Percentiles rank a stretch among this genome's conserved stretches.
These are phyloP conservation scores for Gastrophysa polygoni DNA, from an alignment of 2,888 invertebrate genomes.

Conservation along the genomic window DNA sequence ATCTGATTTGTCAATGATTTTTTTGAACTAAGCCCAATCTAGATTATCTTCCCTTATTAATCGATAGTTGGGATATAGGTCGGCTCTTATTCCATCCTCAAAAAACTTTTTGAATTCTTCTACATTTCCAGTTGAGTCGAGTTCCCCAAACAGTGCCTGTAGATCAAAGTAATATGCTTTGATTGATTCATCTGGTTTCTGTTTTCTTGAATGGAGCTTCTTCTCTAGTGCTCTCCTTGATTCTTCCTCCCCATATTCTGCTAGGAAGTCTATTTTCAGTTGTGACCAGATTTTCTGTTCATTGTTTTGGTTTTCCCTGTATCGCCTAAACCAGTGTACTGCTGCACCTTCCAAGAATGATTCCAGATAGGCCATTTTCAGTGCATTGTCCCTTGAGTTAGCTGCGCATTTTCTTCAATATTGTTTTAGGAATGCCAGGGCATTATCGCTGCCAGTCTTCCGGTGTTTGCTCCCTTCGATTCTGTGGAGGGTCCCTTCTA, in stretches of 20 bases:
- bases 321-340: constrained; percentile 7
- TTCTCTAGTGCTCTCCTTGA: constrained; percentile 10
- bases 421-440: not conserved
- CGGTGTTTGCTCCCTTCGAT: not conserved
- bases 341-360: constrained; percentile 18
- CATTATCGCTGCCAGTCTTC: not conserved
- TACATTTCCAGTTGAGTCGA: not conserved
- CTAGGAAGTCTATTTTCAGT: constrained; percentile 8
- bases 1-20: constrained; percentile 10
- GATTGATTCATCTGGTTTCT: constrained; percentile 11
- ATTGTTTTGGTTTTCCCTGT: constrained; percentile 3
- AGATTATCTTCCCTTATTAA: constrained; percentile 7
- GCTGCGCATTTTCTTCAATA: constrained; percentile 15
- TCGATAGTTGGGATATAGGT: constrained; percentile 10
- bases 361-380: constrained; percentile 17
- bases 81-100: constrained; percentile 12
- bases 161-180: too few species aligned
- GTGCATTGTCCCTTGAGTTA: constrained; percentile 10
- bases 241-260: constrained; percentile 7
- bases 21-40: constrained; percentile 16
- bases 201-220: constrained; percentile 12
- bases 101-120: constrained; percentile 14
- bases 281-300: constrained; percentile 4
- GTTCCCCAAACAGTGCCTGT: constrained; percentile 14
- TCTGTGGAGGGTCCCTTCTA: not conserved